These are phyloP conservation scores for Andrena bucephala DNA, from an alignment of 2,888 invertebrate species.

Conservation along the genomic window DNA sequence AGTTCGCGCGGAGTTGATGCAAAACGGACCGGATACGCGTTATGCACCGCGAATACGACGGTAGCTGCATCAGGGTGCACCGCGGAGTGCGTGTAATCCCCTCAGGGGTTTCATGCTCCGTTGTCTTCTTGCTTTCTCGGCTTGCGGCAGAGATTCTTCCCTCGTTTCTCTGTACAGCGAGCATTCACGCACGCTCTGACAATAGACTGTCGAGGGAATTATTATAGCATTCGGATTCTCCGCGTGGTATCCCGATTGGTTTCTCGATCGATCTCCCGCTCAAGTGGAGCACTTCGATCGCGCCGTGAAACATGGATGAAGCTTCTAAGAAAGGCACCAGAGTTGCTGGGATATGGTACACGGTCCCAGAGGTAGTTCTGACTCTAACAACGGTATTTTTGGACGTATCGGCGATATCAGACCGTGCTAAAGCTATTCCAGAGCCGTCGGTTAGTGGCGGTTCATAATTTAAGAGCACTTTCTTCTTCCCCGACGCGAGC, in stretches of 20 bases:
- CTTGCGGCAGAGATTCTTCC: too few relatives aligned
- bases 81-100: background rate
- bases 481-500: background rate
- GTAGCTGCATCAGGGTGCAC: background rate
- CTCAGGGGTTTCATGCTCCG: background rate
- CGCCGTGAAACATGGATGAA: background rate
- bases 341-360: background rate
- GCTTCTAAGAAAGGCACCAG: background rate
- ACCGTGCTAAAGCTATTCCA: background rate
- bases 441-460: background rate
- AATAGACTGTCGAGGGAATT: too few relatives aligned
- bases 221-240: too few relatives aligned
- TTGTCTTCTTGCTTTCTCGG: too few relatives aligned
- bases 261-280: too few relatives aligned
- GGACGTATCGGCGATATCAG: background rate
- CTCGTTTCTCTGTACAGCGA: too few relatives aligned
- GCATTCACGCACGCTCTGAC: too few relatives aligned
- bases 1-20: background rate
- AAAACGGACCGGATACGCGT: conserved; percentile 1
- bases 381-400: background rate
- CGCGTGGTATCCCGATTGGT: too few relatives aligned
- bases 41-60: background rate
- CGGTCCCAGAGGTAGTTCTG: background rate
- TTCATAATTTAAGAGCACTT: conserved; percentile 6
- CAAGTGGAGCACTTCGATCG: too few relatives aligned